A percentile compares a stretch with the other conserved stretches of the same genome.
Evolutionary conservation across 23 tunicate genomes (phyloP).

Genomic region (Aplidium turbinatum): DNA sequence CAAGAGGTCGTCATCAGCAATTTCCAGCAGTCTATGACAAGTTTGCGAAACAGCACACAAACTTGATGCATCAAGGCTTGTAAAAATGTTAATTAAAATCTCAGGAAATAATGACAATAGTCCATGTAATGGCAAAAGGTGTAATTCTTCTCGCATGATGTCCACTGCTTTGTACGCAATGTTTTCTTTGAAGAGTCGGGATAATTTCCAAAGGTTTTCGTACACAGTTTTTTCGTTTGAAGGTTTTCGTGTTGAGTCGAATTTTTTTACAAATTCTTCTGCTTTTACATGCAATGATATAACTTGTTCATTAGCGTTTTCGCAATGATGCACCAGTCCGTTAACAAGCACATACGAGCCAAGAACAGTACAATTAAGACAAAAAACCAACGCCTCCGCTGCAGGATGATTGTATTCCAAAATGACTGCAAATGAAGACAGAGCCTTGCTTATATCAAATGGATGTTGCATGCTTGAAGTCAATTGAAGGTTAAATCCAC

Average conservation of each 20-base stretch:
- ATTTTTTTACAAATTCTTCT: slow-evolving; percentile 45
- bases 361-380: slow-evolving; percentile 51
- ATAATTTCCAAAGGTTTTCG: slow-evolving; percentile 49
- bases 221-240: slow-evolving; percentile 29
- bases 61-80: slow-evolving; percentile 40
- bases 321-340: slow-evolving; percentile 56
- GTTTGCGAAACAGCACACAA: slow-evolving; percentile 38
- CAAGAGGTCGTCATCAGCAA: slow-evolving; percentile 49
- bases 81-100: slow-evolving; percentile 33
- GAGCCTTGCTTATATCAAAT: neutral
- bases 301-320: slow-evolving; percentile 57
- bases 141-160: slow-evolving; percentile 63
- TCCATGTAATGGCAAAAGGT: slow-evolving; percentile 70
- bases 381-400: slow-evolving; percentile 37
- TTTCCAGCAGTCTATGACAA: slow-evolving; percentile 22
- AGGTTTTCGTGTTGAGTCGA: no score
- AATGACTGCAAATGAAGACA: slow-evolving; percentile 9
- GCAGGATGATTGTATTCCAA: slow-evolving; percentile 60
- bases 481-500: slow-evolving; percentile 51
- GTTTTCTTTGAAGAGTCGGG: slow-evolving; percentile 45
- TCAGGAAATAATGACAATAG: slow-evolving; percentile 70
- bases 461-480: no score
- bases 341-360: slow-evolving; percentile 63
- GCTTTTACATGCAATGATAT: slow-evolving; percentile 47
- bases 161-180: slow-evolving; percentile 59